A percentile compares a stretch with the other conserved stretches of the same genome.
phyloP scores from a whole-genome alignment of 2,113 vertebrate genomes.

The Zosterops japonicus region DNA sequence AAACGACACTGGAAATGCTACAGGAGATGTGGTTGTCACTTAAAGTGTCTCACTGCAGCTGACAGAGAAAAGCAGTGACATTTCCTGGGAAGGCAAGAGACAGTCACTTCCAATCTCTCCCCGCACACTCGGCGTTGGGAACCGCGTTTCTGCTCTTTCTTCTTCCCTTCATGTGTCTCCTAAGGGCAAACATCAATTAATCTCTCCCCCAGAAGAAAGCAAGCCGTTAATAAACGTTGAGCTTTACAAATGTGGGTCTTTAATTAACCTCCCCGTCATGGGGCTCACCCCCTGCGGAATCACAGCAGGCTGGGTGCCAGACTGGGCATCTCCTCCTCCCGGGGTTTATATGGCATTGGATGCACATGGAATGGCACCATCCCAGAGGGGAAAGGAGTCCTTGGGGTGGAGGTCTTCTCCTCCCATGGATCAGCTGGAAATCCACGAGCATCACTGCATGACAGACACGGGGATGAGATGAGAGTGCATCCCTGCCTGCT shows the following conservation, averaged over 20 bases:
- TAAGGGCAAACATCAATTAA: background rate
- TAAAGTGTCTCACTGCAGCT: background rate
- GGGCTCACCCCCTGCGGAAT: background rate
- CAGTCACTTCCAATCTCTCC: background rate
- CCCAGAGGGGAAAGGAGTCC: background rate
- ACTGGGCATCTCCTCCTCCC: background rate
- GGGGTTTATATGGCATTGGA: accelerated
- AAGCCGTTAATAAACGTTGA: background rate
- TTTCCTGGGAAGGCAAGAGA: background rate
- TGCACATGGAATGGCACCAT: background rate
- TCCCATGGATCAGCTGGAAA: background rate
- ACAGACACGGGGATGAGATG: background rate
- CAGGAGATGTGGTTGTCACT: background rate
- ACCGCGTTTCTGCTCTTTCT: background rate
- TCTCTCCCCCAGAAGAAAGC: background rate
- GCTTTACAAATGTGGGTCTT: background rate
- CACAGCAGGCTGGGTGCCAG: background rate
- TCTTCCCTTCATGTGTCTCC: background rate
- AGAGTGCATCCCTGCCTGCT: background rate
- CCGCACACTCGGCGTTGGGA: background rate
- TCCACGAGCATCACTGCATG: background rate
- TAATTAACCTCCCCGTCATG: background rate
- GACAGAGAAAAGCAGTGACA: background rate
- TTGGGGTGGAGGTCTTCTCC: background rate
- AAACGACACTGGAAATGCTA: background rate